Evolutionary conservation across 2,113 vertebrate genomes (phyloP).

Genomic region (Mola mola): DNA sequence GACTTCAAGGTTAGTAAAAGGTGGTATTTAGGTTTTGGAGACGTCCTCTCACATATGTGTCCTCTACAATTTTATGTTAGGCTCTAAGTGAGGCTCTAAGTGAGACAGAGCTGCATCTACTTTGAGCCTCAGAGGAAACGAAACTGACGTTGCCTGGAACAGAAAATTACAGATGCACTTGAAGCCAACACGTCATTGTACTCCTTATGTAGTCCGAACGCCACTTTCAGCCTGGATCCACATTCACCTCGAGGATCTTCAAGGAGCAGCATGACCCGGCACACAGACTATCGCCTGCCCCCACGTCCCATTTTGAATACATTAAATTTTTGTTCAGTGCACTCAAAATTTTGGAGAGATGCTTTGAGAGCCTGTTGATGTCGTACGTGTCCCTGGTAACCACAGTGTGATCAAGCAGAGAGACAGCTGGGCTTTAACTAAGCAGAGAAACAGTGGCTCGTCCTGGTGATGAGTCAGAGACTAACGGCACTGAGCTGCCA

Average conservation of each 20-base stretch:
- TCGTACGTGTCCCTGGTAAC: constrained; percentile 40
- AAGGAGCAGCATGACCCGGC: neutral
- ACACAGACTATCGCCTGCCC: neutral
- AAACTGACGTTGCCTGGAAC: constrained; percentile 27
- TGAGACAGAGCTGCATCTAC: constrained; percentile 6
- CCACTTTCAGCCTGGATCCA: neutral
- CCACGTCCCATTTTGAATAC: too few relatives aligned
- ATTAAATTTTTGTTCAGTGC: too few relatives aligned
- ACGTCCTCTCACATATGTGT: neutral
- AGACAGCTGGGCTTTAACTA: constrained; percentile 43
- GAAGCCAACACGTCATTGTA: neutral
- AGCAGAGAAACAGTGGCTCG: constrained; percentile 41
- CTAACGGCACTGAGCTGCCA: constrained; percentile 25
- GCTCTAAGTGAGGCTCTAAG: constrained; percentile 8
- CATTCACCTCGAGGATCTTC: neutral
- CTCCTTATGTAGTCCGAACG: neutral
- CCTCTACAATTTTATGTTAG: neutral
- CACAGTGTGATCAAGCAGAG: constrained; percentile 12
- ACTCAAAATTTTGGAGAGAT: too few relatives aligned
- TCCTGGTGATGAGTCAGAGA: constrained; percentile 60
- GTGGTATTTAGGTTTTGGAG: constrained; percentile 2
- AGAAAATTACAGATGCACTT: constrained; percentile 17
- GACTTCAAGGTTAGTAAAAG: too few relatives aligned
- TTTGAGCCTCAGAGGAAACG: constrained; percentile 40
- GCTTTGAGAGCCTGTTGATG: constrained; percentile 8